Evolutionary conservation across 2,888 invertebrate genomes (phyloP), one percentile per base, ranked within the genome.

Genomic region (Aromia moschata): DNA sequence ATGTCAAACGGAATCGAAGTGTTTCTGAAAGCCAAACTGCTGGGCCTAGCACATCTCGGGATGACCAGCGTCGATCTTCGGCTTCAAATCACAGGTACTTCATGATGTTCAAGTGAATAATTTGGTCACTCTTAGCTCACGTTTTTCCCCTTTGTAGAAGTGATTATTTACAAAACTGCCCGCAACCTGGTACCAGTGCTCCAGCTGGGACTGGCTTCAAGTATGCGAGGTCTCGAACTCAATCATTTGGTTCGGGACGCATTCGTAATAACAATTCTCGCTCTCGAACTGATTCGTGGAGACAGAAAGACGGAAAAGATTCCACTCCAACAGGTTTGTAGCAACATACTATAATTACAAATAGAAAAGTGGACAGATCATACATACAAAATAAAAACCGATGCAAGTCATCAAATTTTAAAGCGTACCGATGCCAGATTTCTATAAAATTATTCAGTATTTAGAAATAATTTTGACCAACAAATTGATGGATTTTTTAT

Each of bases 1-100:
- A 85, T 59, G 81, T 84, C 49, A 64, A 58, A 49, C 83, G 89
- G 25, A 86, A 88, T 76, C 84, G 89, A 58, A 89, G 88, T 70
- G 84, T 87, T 9, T 89, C 89, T 0, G 89, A 89, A 74, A 89
- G 88, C 57, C 79, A 78, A 67, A 71, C 64, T 15, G 63, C 68
- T 20, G 64, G 63, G 25, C 66, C 75, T 5, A 70, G 70, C 49
- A 67, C 68, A 30, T 70, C 73, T 41, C 64, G 67, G 15, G 71
- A 70, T 12, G 69, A 67, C 40, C 49, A 56, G 41, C 53, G 68
- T 41, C 62, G 70, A 20, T 49, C 60, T 12, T 67, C 70, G 25
- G 53, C 58, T 20, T 64, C 59, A 18, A 59, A 65, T 65, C 67
- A 72, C 58, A 72, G 69, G 74, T 74, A 65, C 66, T 4, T 15